Conservation (phyloP, 2,888 invertebrate species). For the Erpobdella octoculata region DNA sequence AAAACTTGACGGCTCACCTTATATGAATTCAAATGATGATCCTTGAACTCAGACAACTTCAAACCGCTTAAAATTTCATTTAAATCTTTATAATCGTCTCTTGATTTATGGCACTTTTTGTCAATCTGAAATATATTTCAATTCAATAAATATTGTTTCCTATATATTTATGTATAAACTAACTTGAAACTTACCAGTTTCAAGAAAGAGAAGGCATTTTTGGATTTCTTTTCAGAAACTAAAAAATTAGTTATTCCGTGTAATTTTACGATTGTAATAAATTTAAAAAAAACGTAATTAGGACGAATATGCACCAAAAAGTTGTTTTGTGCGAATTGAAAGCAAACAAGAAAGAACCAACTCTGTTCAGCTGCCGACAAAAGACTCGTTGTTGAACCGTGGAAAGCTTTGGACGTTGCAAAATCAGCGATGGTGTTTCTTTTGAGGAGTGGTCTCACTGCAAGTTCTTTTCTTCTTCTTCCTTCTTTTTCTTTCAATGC, state of each 20-base stretch:
- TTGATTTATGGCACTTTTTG: conserved; percentile 13
- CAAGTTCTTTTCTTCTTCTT: conserved; percentile 23
- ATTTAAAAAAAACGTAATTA: no score
- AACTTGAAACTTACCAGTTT: conserved; percentile 15
- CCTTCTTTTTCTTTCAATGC: conserved; percentile 22
- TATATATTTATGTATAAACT: no score
- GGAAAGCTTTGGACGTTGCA: conserved; percentile 40
- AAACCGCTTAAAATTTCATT: conserved; percentile 1
- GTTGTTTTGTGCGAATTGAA: no score
- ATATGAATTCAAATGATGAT: conserved; percentile 5
- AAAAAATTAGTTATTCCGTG: no score
- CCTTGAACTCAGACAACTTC: conserved; percentile 8
- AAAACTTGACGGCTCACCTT: no score
- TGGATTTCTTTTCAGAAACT: conserved; percentile 15
- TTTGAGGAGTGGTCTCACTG: conserved; percentile 41
- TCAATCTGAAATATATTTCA: conserved; percentile 10
- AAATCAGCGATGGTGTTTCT: conserved; percentile 50
- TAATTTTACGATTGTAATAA: no score
- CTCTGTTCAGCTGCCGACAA: conserved; percentile 33
- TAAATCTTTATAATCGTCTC: conserved; percentile 14
- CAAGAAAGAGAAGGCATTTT: conserved; percentile 17
- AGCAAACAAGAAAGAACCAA: no score
- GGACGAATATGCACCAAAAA: no score
- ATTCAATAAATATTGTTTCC: no score
- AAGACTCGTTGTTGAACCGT: conserved; percentile 36